Percentiles rank a stretch among this genome's conserved stretches.
These are phyloP conservation scores for Atractosteus spatula DNA, from an alignment of 2,113 vertebrate genomes.

Conservation along the genomic window DNA sequence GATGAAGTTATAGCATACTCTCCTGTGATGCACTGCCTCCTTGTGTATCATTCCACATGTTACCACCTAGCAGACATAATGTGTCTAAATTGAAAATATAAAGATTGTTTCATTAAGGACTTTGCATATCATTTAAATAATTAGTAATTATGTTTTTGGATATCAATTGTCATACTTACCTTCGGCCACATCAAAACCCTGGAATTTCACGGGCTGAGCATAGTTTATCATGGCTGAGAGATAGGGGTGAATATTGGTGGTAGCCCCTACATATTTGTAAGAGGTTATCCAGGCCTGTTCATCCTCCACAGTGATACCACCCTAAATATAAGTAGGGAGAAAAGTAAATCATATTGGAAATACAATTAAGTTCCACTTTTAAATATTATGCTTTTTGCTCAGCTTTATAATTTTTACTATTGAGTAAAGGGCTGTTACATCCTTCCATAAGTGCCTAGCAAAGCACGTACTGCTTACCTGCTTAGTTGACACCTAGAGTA, in stretches of 20 bases:
- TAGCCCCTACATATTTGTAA: conserved; percentile 95
- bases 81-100: conserved; percentile 13
- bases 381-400: no score
- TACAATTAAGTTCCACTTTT: background rate
- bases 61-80: conserved; percentile 9
- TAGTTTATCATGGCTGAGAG: conserved; percentile 99
- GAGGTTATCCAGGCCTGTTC: conserved; percentile 94
- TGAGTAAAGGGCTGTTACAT: no score
- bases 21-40: conserved; percentile 17
- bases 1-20: conserved; percentile 20
- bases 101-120: conserved; percentile 1
- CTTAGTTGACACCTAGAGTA: no score
- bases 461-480: no score
- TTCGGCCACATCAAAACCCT: conserved; percentile 92
- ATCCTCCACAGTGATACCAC: conserved; percentile 79
- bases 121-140: background rate
- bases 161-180: conserved; percentile 66
- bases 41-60: conserved; percentile 1
- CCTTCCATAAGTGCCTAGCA: no score
- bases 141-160: no score
- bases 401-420: no score
- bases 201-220: conserved; percentile 96
- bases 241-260: conserved; percentile 95
- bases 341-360: background rate
- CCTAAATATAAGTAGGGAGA: conserved; percentile 60